phyloP scores from a whole-genome alignment of 1,140 invertebrate genomes.

The Zophobas morio region DNA sequence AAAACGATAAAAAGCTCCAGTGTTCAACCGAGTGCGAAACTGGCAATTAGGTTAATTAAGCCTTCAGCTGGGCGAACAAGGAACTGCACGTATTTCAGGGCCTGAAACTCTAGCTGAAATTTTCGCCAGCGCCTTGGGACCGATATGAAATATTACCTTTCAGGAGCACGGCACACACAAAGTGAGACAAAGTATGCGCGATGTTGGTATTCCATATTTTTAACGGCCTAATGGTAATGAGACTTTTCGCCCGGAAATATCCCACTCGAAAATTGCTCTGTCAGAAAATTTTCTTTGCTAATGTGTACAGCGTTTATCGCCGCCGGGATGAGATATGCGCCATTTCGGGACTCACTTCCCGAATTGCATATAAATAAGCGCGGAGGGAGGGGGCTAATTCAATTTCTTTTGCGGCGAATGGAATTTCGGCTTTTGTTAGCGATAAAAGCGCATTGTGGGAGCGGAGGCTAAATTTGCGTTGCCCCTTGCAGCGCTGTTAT shows the following conservation, averaged over 20 bases:
- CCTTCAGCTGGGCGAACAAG: conserved; percentile 52
- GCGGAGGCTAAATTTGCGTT: no score
- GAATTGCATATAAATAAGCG: conserved; percentile 42
- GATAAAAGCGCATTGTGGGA: neutral
- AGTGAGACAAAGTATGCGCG: conserved; percentile 49
- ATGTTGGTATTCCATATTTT: conserved; percentile 42
- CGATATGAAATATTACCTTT: conserved; percentile 58
- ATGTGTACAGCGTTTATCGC: conserved; percentile 18
- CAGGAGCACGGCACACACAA: conserved; percentile 47
- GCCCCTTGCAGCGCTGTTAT: no score
- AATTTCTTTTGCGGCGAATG: conserved; percentile 9
- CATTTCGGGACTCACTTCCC: conserved; percentile 28
- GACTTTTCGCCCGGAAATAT: conserved; percentile 36
- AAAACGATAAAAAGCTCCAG: conserved; percentile 57
- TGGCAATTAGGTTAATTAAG: conserved; percentile 61
- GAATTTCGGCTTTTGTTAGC: neutral
- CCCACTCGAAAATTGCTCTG: conserved; percentile 45
- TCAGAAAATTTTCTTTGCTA: conserved; percentile 45
- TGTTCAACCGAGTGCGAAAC: conserved; percentile 56
- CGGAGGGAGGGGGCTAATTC: neutral
- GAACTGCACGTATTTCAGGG: conserved; percentile 54
- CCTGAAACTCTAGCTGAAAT: conserved; percentile 55
- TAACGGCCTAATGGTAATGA: conserved; percentile 39
- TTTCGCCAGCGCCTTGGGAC: conserved; percentile 53
- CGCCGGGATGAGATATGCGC: conserved; percentile 13